Conservation (phyloP, 2,888 invertebrate genomes). For the Eilema griseolum region DNA sequence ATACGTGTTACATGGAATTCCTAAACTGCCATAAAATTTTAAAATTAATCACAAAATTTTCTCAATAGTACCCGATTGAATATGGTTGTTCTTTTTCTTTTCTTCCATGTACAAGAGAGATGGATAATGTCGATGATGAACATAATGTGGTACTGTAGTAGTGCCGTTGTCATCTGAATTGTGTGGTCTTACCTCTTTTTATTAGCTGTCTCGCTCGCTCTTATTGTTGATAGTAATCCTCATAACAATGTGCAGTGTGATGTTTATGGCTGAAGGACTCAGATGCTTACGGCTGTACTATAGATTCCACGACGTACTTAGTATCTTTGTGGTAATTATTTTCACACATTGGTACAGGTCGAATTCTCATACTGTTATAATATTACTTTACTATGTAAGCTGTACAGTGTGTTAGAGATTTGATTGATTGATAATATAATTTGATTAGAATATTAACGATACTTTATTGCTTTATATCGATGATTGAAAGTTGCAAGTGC, state of each 20-base stretch:
- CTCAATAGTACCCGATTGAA: too few species aligned
- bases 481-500: background rate
- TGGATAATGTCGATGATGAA: background rate
- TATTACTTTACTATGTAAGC: constrained; percentile 53
- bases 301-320: background rate
- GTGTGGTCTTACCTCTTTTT: background rate
- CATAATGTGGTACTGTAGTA: background rate
- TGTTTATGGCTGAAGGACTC: background rate
- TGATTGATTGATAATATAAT: background rate
- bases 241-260: too few species aligned
- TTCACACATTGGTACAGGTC: background rate
- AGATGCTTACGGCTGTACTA: background rate
- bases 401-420: constrained; percentile 54
- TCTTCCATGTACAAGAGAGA: background rate
- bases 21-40: background rate
- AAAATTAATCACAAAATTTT: background rate
- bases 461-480: background rate
- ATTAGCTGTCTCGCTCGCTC: background rate
- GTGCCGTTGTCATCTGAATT: background rate
- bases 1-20: background rate
- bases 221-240: background rate
- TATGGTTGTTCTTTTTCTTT: background rate
- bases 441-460: background rate
- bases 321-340: background rate
- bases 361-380: constrained; percentile 29